Percentiles rank a stretch among this genome's conserved stretches.
Evolutionary conservation across 1,140 invertebrate species (phyloP).

Genomic region (Papilio glaucus): DNA sequence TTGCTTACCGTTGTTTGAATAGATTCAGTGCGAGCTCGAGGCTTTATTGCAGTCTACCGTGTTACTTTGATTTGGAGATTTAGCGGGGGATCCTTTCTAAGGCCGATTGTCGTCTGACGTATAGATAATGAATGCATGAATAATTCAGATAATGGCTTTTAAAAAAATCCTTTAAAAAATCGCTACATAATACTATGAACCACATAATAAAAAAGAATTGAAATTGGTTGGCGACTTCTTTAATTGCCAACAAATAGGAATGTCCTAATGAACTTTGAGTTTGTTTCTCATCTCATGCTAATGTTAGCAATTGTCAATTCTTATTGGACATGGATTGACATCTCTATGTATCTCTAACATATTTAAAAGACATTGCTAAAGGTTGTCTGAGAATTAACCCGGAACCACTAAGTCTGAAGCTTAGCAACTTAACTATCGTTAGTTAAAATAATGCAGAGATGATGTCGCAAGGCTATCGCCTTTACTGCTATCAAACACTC

Average conservation of each 20-base stretch:
- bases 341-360: no score
- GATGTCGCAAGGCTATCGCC: background rate
- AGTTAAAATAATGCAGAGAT: background rate
- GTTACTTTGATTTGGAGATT: slow-evolving; percentile 37
- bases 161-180: background rate
- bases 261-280: no score
- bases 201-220: no score
- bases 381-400: no score
- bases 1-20: slow-evolving; percentile 62
- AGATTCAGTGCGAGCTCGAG: slow-evolving; percentile 44
- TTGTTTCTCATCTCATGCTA: no score
- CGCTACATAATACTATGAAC: background rate
- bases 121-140: slow-evolving; percentile 27
- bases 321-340: no score
- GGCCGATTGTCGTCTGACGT: slow-evolving; percentile 28
- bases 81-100: slow-evolving; percentile 18
- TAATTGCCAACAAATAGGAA: no score
- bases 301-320: no score
- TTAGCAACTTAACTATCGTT: background rate
- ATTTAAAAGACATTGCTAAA: no score
- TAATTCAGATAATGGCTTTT: slow-evolving; percentile 13
- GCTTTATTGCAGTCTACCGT: slow-evolving; percentile 43
- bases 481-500: background rate
- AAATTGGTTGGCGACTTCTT: no score
- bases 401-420: no score